Conservation (phyloP, 2,797 vertebrate species). For the Taeniopygia guttata region DNA sequence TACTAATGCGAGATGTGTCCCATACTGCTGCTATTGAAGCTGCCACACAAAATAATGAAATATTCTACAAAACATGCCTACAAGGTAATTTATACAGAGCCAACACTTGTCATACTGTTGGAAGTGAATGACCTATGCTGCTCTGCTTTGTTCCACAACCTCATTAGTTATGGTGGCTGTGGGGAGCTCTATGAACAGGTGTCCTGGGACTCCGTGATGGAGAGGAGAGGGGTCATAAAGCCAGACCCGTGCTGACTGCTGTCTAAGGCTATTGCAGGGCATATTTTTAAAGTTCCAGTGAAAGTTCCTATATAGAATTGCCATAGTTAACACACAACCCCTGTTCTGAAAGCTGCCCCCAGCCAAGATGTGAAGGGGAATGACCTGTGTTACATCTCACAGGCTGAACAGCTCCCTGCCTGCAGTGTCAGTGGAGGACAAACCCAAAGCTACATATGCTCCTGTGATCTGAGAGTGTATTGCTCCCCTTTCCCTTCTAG, state of each 20-base stretch:
- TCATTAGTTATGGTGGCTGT: slow-evolving; percentile 59
- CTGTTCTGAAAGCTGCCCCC: not conserved
- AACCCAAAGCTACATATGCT: fast-evolving
- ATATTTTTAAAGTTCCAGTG: slow-evolving; percentile 38
- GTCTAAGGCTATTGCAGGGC: slow-evolving; percentile 47
- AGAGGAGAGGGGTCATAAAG: slow-evolving; percentile 41
- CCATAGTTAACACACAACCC: not conserved
- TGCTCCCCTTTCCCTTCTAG: not conserved
- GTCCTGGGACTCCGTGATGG: slow-evolving; percentile 54
- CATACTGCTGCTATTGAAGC: slow-evolving; percentile 39
- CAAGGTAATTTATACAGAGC: slow-evolving; percentile 47
- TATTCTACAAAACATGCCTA: slow-evolving; percentile 60
- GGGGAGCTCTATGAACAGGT: slow-evolving; percentile 44
- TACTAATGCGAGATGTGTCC: slow-evolving; percentile 59
- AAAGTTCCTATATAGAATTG: not conserved
- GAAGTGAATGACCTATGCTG: slow-evolving; percentile 50
- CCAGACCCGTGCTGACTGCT: slow-evolving; percentile 53
- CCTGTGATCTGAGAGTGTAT: fast-evolving
- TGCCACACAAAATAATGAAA: slow-evolving; percentile 61
- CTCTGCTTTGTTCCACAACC: slow-evolving; percentile 33
- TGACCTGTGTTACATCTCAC: not conserved
- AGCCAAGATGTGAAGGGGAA: not conserved
- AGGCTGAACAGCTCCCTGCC: not conserved
- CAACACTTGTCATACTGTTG: slow-evolving; percentile 41
- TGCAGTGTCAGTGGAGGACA: not conserved